Conservation (phyloP, 2,888 invertebrate genomes). For the Cheilosia vulpina region DNA sequence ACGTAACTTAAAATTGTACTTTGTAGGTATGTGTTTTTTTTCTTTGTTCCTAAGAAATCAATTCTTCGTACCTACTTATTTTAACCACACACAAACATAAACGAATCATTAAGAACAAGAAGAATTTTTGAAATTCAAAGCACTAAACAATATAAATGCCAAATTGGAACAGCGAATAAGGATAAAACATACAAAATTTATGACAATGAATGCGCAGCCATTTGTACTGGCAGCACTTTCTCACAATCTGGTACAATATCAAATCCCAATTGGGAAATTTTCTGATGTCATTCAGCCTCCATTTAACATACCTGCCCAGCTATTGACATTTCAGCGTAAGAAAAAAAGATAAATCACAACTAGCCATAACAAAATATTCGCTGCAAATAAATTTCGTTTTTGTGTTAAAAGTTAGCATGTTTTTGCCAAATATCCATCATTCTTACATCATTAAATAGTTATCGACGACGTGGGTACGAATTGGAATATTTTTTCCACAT, state of each 20-base stretch:
- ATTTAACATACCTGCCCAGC: conserved; percentile 42
- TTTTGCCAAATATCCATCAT: conserved; percentile 42
- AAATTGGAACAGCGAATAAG: background rate
- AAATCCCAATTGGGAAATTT: conserved; percentile 49
- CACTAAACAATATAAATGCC: no score
- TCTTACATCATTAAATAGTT: conserved; percentile 50
- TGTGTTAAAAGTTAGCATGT: conserved; percentile 57
- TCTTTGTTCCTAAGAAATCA: no score
- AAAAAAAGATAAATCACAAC: conserved; percentile 57
- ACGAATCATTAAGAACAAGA: no score
- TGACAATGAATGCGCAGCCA: background rate
- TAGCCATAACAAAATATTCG: conserved; percentile 68
- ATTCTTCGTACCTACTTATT: no score
- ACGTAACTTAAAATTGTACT: no score
- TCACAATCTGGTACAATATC: conserved; percentile 43
- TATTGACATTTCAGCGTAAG: conserved; percentile 45
- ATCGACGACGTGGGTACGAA: conserved; percentile 6
- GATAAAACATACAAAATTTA: background rate
- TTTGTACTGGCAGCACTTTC: background rate
- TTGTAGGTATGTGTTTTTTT: no score
- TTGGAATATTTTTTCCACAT: conserved; percentile 5
- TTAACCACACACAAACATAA: no score
- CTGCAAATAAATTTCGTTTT: conserved; percentile 43
- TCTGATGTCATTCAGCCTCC: conserved; percentile 36
- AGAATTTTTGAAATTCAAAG: no score